Evolutionary conservation across 2,888 invertebrate species (phyloP), one percentile per base, ranked within the genome.

Genomic region (Trichacis sp.): DNA sequence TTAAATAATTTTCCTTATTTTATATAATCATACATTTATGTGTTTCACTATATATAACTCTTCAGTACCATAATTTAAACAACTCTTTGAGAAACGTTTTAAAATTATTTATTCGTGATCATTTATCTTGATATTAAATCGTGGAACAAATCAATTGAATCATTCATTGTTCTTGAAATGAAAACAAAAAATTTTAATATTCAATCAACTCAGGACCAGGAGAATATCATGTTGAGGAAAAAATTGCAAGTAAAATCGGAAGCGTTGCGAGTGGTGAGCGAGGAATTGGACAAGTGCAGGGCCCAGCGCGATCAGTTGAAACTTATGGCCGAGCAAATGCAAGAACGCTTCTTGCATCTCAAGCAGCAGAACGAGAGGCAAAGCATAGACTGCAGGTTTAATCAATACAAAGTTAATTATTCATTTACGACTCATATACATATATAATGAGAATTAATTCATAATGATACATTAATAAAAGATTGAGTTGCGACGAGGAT

Each of bases 181-280:
- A 24, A 5, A 24, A 24, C 24, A 24, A 24, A 24, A 24, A 24
- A 5, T 24, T 8, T 24, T 24, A 24, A 24, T 24, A 24, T 3
- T 24, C 24, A 24, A 8, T 18, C 15, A 12, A 17, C 9, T 29
- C 43, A 20, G 49, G 20, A 17, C 50, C 64, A 58, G 5, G 18
- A 74, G 68, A 56, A 74, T 59, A 48, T 57, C 12, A 73, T 75
- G 33, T 54, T 82, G 46, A 73, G 62, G 20, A 78, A 76, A 58
- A 94, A 93, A 83, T 85, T 94, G 19, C 91, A 93, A 77, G 92
- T 93, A 77, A 95, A 95, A 84, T 88, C 92, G 51, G 94, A 94
- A 83, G 94, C 94, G 1, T 82, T 95, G 33, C 85, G 90, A n/a
- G 92, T 94, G 64, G 86, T 95, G 80, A 91, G 90, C 65, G 88